phyloP scores from a whole-genome alignment of 2,113 vertebrate genomes.

The Brachyhypopomus occidentalis region DNA sequence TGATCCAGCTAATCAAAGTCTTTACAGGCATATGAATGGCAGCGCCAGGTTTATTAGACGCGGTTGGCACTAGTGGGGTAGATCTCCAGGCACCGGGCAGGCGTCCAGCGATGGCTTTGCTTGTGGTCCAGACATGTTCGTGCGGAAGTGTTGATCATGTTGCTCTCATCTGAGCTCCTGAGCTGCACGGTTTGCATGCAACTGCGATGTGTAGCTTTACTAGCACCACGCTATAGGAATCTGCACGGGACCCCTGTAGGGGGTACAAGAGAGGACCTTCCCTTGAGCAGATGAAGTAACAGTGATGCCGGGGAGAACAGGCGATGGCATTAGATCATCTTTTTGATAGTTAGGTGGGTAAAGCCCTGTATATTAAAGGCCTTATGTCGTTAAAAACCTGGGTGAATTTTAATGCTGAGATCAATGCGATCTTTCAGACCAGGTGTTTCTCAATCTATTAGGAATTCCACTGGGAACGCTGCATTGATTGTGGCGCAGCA shows the following conservation, averaged over 20 bases:
- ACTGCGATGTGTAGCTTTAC: background rate
- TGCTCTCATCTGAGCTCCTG: background rate
- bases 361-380: background rate
- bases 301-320: background rate
- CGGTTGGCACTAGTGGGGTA: too few species aligned
- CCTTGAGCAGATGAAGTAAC: slow-evolving; percentile 4
- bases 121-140: background rate
- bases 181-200: background rate
- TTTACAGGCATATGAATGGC: background rate
- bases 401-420: slow-evolving; percentile 8
- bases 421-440: slow-evolving; percentile 2
- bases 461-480: slow-evolving; percentile 24
- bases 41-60: background rate
- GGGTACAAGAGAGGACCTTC: background rate
- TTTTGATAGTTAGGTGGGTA: background rate
- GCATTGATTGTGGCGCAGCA: slow-evolving; percentile 44
- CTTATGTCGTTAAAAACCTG: background rate
- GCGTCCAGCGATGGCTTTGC: too few species aligned
- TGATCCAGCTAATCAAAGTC: slow-evolving; percentile 3
- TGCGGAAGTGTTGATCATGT: background rate
- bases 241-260: slow-evolving; percentile 6
- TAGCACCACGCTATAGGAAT: slow-evolving; percentile 10
- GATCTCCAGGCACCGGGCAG: too few species aligned
- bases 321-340: background rate
- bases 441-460: slow-evolving; percentile 31